Conservation (phyloP, 2,888 invertebrate species). For the Sylvicola cinctus region DNA sequence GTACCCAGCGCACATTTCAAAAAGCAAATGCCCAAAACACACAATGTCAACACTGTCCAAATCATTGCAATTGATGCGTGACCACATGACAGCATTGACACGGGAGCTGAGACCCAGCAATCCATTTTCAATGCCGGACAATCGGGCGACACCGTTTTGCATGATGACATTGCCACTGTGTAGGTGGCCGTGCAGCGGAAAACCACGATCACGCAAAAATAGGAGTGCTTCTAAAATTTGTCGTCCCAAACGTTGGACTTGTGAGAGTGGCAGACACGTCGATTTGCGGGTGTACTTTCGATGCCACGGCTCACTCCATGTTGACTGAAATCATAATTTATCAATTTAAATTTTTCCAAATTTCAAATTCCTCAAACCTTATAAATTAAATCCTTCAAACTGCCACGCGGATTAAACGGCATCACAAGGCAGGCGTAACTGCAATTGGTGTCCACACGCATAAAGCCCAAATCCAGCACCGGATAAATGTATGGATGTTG, state of each 20-base stretch:
- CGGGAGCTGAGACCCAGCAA: constrained; percentile 46
- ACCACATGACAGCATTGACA: constrained; percentile 33
- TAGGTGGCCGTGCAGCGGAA: constrained; percentile 68
- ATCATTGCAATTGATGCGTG: constrained; percentile 21
- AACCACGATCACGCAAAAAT: constrained; percentile 69
- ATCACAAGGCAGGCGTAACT: constrained; percentile 54
- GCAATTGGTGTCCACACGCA: constrained; percentile 26
- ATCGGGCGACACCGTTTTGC: constrained; percentile 76
- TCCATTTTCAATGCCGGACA: constrained; percentile 73
- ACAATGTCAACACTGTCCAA: constrained; percentile 39
- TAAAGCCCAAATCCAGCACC: constrained; percentile 65
- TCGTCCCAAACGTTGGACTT: constrained; percentile 69
- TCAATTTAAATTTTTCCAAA: background rate
- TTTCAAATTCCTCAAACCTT: constrained; percentile 33
- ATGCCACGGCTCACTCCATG: constrained; percentile 60
- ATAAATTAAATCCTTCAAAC: constrained; percentile 76
- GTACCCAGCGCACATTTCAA: constrained; percentile 79
- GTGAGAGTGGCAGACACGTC: constrained; percentile 49
- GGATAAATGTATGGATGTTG: constrained; percentile 90
- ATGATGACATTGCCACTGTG: constrained; percentile 82
- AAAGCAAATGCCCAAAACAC: constrained; percentile 66
- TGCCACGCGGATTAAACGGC: constrained; percentile 67
- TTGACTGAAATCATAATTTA: constrained; percentile 34
- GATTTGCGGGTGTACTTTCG: constrained; percentile 51
- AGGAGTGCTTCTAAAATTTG: constrained; percentile 73